Percentiles rank a stretch among this genome's conserved stretches.
phyloP scores from a whole-genome alignment of 2,888 invertebrate genomes.

The Ennomos erosarius region DNA sequence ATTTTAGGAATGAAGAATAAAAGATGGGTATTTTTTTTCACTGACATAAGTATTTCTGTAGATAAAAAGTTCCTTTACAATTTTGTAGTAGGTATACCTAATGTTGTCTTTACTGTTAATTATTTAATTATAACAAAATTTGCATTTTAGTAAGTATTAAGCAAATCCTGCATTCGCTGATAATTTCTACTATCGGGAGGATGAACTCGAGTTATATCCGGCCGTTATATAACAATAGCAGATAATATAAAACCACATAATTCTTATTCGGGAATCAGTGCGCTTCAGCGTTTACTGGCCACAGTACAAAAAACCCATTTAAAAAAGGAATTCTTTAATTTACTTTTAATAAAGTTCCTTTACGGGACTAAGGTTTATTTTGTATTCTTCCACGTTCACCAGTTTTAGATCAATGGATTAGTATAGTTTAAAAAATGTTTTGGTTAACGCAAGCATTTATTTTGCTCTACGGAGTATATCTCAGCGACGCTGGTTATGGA shows the following conservation, averaged over 20 bases:
- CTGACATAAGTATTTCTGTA: no score
- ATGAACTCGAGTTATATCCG: slow-evolving; percentile 59
- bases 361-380: slow-evolving; percentile 9
- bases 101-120: no score
- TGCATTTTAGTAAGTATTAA: slow-evolving; percentile 31
- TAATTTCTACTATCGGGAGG: slow-evolving; percentile 57
- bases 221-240: slow-evolving; percentile 56
- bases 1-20: no score
- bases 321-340: not conserved
- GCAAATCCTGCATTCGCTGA: slow-evolving; percentile 50
- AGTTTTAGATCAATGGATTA: slow-evolving; percentile 49
- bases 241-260: slow-evolving; percentile 49
- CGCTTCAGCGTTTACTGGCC: slow-evolving; percentile 58
- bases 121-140: slow-evolving; percentile 11
- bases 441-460: slow-evolving; percentile 53
- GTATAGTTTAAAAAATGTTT: slow-evolving; percentile 55
- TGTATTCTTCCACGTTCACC: slow-evolving; percentile 25
- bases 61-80: no score
- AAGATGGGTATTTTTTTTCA: no score
- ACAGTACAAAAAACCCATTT: slow-evolving; percentile 31
- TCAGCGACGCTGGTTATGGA: slow-evolving; percentile 66
- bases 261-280: slow-evolving; percentile 60
- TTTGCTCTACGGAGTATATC: slow-evolving; percentile 57
- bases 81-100: no score
- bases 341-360: slow-evolving; percentile 1